phyloP scores from a whole-genome alignment of 2,888 invertebrate genomes.

The Hirtodrosophila alboralis region DNA sequence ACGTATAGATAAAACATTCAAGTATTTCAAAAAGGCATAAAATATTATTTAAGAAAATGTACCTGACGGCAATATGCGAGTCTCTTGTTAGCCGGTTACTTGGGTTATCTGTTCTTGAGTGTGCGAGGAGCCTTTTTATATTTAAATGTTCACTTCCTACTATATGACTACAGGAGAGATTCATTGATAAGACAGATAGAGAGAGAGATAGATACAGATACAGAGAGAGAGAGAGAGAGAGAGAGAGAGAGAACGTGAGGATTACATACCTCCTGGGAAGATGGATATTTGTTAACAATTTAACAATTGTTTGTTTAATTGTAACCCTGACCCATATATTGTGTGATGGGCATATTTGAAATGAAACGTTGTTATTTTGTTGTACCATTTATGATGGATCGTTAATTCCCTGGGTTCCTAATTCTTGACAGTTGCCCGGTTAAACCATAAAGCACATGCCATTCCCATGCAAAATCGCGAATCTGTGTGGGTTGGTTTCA shows the following conservation, averaged over 20 bases:
- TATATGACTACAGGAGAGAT: constrained; percentile 39
- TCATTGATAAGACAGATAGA: too few relatives aligned
- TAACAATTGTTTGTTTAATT: constrained; percentile 18
- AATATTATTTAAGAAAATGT: constrained; percentile 37
- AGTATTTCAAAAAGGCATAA: constrained; percentile 32
- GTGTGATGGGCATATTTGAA: constrained; percentile 17
- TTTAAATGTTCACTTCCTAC: constrained; percentile 16
- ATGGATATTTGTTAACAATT: constrained; percentile 2
- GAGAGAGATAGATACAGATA: too few relatives aligned
- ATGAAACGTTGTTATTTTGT: constrained; percentile 13
- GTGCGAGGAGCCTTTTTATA: constrained; percentile 18
- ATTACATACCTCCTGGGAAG: constrained; percentile 44
- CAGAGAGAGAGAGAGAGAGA: constrained; percentile 25
- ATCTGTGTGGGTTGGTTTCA: constrained; percentile 33
- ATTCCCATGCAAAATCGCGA: constrained; percentile 56
- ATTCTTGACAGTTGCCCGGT: constrained; percentile 1
- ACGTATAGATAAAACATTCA: neutral
- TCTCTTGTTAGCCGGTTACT: constrained; percentile 31
- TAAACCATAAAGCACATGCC: constrained; percentile 51
- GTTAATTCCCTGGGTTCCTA: neutral
- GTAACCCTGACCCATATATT: constrained; percentile 21
- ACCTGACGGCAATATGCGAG: constrained; percentile 34
- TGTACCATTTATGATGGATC: neutral
- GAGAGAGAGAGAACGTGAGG: constrained; percentile 29
- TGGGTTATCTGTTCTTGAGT: constrained; percentile 25